Evolutionary conservation across 2,113 vertebrate species (phyloP).

Genomic region (Cranoglanis bouderius): DNA sequence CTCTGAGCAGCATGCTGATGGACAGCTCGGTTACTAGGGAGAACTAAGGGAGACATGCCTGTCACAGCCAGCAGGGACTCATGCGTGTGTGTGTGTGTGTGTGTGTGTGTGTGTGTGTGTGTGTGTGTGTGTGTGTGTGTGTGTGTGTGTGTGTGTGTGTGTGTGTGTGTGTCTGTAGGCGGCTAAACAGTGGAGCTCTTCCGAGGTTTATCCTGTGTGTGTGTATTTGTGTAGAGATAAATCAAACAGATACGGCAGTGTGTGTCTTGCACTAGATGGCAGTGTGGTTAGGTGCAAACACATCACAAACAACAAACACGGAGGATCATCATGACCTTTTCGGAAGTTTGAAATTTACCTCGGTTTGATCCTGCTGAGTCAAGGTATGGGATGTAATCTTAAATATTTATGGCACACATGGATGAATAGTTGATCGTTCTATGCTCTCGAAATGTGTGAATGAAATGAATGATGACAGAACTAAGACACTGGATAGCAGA

Average conservation of each 20-base stretch:
- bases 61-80: conserved; percentile 48
- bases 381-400: background rate
- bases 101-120: conserved; percentile 21
- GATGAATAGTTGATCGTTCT: background rate
- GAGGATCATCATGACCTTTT: conserved; percentile 18
- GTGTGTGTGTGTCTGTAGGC: conserved; percentile 2
- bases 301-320: background rate
- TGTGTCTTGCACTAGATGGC: conserved; percentile 61
- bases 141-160: background rate
- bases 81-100: conserved; percentile 18
- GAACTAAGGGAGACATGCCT: conserved; percentile 37
- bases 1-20: conserved; percentile 19
- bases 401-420: background rate
- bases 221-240: conserved; percentile 12
- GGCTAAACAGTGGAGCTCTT: conserved; percentile 7
- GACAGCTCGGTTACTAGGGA: conserved; percentile 51
- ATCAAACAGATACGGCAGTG: conserved; percentile 12
- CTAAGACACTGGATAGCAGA: conserved; percentile 6
- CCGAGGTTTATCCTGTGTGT: conserved; percentile 9
- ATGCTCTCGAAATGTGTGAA: background rate
- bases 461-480: background rate
- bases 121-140: background rate
- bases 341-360: conserved; percentile 28
- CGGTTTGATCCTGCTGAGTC: background rate
- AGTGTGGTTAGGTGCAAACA: conserved; percentile 53